Conservation (phyloP, 2,797 vertebrate genomes). For the Pachyuromys duprasi region DNA sequence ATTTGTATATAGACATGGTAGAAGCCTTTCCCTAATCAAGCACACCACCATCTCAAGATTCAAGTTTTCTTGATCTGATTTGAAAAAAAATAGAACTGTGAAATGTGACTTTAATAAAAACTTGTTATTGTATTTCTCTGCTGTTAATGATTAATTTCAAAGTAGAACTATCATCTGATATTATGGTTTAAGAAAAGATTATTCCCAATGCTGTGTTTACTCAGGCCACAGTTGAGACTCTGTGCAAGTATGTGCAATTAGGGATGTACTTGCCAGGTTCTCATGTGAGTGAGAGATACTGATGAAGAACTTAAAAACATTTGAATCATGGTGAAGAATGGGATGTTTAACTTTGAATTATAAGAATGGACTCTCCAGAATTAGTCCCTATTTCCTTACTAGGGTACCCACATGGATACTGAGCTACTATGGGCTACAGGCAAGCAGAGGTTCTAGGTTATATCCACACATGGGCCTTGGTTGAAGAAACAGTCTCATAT, state of each 20-base stretch:
- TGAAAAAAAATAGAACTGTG: background rate
- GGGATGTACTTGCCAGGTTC: background rate
- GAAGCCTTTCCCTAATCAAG: background rate
- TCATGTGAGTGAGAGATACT: background rate
- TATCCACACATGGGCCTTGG: too few species aligned
- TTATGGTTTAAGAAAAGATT: background rate
- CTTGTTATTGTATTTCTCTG: background rate
- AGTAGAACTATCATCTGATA: background rate
- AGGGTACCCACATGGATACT: too few species aligned
- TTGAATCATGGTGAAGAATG: background rate
- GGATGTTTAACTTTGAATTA: background rate
- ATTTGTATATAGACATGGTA: background rate
- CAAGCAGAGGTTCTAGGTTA: too few species aligned
- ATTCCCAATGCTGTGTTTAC: constrained; percentile 11
- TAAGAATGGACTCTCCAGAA: background rate
- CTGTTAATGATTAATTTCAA: background rate
- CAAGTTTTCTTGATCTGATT: background rate
- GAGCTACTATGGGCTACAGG: too few species aligned
- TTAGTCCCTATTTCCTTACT: too few species aligned
- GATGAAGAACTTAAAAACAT: constrained; percentile 9
- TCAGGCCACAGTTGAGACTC: background rate
- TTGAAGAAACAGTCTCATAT: too few species aligned
- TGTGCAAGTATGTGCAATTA: background rate
- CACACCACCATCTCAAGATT: background rate
- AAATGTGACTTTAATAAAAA: constrained; percentile 55